These are phyloP conservation scores for Scolopax mira DNA, from an alignment of 2,113 vertebrate species.

Conservation along the genomic window DNA sequence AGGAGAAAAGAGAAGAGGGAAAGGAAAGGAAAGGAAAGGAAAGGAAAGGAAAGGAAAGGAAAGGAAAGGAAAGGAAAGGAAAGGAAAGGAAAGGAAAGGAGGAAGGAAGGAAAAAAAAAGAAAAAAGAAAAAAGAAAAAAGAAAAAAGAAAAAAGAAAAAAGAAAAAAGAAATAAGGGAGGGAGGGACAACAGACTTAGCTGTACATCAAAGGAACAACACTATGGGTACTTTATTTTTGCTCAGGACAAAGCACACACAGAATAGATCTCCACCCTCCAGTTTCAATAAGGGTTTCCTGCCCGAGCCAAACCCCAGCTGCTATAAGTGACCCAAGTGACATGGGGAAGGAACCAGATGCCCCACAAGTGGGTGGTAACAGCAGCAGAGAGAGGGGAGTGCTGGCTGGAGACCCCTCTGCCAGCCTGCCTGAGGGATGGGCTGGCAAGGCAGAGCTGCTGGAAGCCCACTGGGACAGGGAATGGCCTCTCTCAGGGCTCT, in stretches of 20 bases:
- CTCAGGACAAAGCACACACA: not conserved
- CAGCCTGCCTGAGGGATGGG: no score
- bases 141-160: no score
- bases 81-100: not conserved
- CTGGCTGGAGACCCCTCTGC: no score
- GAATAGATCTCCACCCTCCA: not conserved
- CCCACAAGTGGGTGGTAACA: not conserved
- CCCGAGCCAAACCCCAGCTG: not conserved
- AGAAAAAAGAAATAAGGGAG: not conserved
- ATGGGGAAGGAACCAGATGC: not conserved
- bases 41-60: no score
- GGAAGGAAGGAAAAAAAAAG: no score
- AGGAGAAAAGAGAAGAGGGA: not conserved
- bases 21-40: no score
- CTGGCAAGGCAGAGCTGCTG: not conserved
- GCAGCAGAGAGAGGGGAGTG: not conserved
- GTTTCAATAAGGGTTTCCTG: not conserved
- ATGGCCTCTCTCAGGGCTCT: not conserved
- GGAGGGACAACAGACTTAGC: not conserved
- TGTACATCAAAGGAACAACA: not conserved
- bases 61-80: no score
- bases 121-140: no score
- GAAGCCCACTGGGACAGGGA: not conserved
- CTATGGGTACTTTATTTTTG: not conserved
- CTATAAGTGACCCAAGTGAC: no score